phyloP scores from a whole-genome alignment of 1,140 invertebrate species.

The Macrobrachium nipponense region DNA sequence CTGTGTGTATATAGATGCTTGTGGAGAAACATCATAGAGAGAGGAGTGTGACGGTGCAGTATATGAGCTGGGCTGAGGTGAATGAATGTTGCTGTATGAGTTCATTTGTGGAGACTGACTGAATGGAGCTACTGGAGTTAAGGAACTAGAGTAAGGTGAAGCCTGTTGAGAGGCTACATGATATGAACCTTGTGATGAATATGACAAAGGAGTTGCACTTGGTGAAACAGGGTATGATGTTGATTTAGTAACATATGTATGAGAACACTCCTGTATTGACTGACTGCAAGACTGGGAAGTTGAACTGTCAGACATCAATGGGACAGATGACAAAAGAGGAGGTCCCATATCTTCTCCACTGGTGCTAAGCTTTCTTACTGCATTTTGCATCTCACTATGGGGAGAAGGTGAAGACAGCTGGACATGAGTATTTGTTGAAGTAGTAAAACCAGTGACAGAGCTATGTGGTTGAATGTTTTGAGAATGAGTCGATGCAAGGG shows the following conservation, averaged over 20 bases:
- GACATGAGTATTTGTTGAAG: background rate
- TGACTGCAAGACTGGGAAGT: too few species aligned
- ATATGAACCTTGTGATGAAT: background rate
- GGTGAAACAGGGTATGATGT: too few species aligned
- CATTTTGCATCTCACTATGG: background rate
- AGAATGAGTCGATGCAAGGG: background rate
- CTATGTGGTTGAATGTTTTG: background rate
- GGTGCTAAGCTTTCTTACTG: too few species aligned
- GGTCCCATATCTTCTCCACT: too few species aligned
- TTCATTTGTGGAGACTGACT: constrained; percentile 14
- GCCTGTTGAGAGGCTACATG: background rate
- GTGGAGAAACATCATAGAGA: constrained; percentile 7
- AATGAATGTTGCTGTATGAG: background rate
- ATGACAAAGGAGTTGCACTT: background rate
- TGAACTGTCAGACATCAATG: too few species aligned
- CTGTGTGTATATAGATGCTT: background rate
- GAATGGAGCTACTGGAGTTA: background rate
- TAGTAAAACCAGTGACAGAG: background rate
- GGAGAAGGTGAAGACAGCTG: background rate
- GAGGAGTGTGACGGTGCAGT: background rate
- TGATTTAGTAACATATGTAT: background rate
- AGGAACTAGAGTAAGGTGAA: background rate
- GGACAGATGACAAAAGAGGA: too few species aligned
- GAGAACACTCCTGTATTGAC: too few species aligned
- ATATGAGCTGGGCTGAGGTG: constrained; percentile 13